Evolutionary conservation across 1,140 invertebrate species (phyloP).

Genomic region (Bombus waltoni): DNA sequence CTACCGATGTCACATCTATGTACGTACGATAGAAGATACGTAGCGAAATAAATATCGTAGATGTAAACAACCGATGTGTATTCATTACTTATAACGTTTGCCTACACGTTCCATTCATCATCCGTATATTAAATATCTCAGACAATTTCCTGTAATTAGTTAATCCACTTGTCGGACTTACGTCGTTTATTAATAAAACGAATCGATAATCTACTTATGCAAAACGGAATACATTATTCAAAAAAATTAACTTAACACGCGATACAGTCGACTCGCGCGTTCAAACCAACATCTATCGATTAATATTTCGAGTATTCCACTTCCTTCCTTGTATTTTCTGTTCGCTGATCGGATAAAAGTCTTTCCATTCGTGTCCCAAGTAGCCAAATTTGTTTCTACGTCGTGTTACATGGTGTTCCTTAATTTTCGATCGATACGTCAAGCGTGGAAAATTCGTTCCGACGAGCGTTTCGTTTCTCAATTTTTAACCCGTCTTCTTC

Average conservation of each 20-base stretch:
- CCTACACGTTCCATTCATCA: not conserved
- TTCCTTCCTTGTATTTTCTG: no score
- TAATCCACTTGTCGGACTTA: not conserved
- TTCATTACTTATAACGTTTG: conserved; percentile 2
- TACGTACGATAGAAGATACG: not conserved
- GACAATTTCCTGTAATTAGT: not conserved
- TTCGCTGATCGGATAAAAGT: no score
- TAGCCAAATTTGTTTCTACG: no score
- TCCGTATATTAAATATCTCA: not conserved
- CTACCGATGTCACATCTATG: not conserved
- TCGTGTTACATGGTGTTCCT: not conserved
- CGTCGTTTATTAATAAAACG: not conserved
- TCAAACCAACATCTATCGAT: no score
- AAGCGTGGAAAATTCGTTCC: not conserved
- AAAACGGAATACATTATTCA: no score
- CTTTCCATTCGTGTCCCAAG: no score
- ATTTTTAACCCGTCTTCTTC: not conserved
- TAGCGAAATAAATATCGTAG: not conserved
- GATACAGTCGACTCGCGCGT: no score
- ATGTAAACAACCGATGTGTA: not conserved
- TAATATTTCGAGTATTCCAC: no score
- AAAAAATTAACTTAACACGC: no score
- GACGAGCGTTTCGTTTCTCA: no score
- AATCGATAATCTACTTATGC: not conserved
- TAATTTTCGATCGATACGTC: not conserved